phyloP scores from a whole-genome alignment of 2,797 vertebrate species.

The Pantherophis vulpinus region DNA sequence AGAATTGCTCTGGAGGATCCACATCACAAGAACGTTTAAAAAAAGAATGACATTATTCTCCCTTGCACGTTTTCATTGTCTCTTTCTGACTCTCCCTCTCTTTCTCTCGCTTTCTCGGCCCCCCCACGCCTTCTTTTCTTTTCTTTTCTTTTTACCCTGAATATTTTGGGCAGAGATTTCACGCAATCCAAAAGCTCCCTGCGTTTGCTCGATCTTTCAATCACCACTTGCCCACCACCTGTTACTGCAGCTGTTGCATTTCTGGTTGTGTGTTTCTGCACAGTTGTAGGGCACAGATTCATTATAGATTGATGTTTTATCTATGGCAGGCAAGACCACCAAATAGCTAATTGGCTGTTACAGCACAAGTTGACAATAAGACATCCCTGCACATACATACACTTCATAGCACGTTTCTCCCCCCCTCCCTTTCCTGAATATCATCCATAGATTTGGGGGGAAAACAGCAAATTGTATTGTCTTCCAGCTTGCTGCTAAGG shows the following conservation, averaged over 20 bases:
- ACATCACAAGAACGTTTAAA: neutral
- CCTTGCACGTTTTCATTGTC: neutral
- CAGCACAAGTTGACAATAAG: constrained; percentile 4
- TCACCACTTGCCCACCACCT: constrained; percentile 12
- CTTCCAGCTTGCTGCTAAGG: constrained; percentile 40
- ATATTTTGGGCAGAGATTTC: neutral
- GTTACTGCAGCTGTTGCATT: constrained; percentile 18
- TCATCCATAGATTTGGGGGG: neutral
- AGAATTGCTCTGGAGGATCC: neutral
- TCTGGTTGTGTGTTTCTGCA: neutral
- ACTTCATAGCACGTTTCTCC: neutral
- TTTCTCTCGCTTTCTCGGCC: neutral
- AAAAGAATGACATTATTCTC: neutral
- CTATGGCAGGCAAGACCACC: neutral
- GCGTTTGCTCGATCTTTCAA: neutral
- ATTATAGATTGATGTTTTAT: constrained; percentile 1
- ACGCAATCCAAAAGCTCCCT: neutral
- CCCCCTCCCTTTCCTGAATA: neutral
- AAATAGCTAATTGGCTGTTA: constrained; percentile 1
- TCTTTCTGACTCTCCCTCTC: neutral
- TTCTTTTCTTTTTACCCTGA: neutral
- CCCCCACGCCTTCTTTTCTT: neutral
- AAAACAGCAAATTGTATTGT: constrained; percentile 8
- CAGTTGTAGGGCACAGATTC: neutral
- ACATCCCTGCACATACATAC: neutral